These are phyloP conservation scores for Saguinus imperator DNA, from an alignment of 2,113 vertebrate species.

Conservation along the genomic window DNA sequence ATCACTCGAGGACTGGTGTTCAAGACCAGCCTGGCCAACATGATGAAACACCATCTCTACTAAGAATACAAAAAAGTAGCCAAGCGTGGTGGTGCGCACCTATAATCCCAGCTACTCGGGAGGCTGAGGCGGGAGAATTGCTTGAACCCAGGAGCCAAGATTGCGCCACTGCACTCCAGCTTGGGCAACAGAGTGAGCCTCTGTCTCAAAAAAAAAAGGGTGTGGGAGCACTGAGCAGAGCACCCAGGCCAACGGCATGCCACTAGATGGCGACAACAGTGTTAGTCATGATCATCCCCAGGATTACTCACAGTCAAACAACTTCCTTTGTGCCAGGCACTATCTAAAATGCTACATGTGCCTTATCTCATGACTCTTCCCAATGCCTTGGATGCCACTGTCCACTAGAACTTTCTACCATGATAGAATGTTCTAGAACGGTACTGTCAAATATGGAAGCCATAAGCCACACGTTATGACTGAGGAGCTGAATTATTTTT, in stretches of 20 bases:
- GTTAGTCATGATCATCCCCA: rapidly evolving
- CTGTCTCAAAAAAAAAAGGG: neutral
- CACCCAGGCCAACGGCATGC: rapidly evolving
- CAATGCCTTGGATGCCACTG: neutral
- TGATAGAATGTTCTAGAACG: slow-evolving; percentile 2
- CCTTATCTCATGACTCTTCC: neutral
- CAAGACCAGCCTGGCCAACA: too few relatives aligned
- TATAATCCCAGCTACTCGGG: too few relatives aligned
- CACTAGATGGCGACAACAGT: rapidly evolving
- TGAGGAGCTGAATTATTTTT: rapidly evolving
- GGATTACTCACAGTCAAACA: neutral
- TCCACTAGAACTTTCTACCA: neutral
- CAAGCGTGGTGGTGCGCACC: too few relatives aligned
- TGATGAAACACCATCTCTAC: too few relatives aligned
- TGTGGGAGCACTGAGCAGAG: rapidly evolving
- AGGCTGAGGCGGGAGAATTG: too few relatives aligned
- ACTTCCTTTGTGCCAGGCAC: neutral
- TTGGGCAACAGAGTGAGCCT: too few relatives aligned
- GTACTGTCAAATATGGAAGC: neutral
- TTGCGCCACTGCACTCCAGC: too few relatives aligned
- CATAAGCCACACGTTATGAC: neutral
- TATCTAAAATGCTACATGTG: rapidly evolving
- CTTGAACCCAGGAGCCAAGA: too few relatives aligned
- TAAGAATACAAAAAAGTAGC: too few relatives aligned
- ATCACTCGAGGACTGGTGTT: too few relatives aligned